Conservation (phyloP, 2,797 vertebrate species). For the Malurus splendens region DNA sequence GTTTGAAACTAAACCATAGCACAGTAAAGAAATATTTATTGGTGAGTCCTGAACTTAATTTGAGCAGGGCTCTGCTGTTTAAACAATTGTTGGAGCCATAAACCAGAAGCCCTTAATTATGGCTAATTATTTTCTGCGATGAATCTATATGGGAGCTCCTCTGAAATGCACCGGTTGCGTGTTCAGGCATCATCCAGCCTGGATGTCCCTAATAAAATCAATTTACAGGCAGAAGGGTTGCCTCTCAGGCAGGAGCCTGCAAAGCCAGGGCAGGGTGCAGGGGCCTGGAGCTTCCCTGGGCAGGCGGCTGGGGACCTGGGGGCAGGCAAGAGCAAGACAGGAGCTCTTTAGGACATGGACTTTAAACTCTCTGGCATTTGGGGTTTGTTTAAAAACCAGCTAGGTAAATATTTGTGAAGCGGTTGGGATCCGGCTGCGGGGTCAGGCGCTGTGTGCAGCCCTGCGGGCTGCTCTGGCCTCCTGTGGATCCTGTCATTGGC, state of each 20-base stretch:
- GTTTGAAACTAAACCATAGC: neutral
- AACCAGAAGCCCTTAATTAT: conserved; percentile 61
- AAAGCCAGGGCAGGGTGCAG: neutral
- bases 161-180: neutral
- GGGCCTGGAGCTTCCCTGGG: neutral
- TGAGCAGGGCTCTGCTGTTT: conserved; percentile 21
- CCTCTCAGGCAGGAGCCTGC: neutral
- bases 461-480: neutral
- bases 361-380: conserved; percentile 47
- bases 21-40: neutral
- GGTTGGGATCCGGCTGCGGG: conserved; percentile 1
- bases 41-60: conserved; percentile 32
- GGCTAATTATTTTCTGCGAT: conserved; percentile 47
- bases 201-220: neutral
- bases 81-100: conserved; percentile 47
- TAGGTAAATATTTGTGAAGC: conserved; percentile 61
- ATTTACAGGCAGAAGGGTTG: neutral
- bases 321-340: conserved; percentile 14
- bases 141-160: conserved; percentile 35
- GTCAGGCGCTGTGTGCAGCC: neutral
- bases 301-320: neutral
- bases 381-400: conserved; percentile 50
- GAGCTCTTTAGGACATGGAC: conserved; percentile 37
- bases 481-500: neutral
- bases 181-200: conserved; percentile 24